Base-by-base conservation (phyloP, 2,888 invertebrate species). In the Drosophila borealis region DNA sequence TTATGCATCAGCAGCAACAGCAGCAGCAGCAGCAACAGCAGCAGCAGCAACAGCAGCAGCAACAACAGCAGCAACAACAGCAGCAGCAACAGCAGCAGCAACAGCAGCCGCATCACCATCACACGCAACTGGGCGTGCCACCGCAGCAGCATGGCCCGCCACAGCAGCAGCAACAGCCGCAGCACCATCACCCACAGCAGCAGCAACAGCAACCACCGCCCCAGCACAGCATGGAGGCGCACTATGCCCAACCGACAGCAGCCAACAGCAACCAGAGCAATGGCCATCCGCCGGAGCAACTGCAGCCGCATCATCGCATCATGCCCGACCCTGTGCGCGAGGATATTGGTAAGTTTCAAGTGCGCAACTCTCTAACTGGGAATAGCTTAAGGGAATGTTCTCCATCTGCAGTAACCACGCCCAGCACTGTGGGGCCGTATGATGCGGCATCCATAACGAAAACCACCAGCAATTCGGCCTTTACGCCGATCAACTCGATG, bases 401-500 rank as follows among this genome's bases (percentile, higher is more conserved):
- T 48, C 21, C 10, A 11, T 19, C 8, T 25, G 21, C 78, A 91
- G 91, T 90, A 14, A 90, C 92, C 19, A 90, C 92, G 41, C 92
- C 92, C 57, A 91, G 91, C 53, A 81, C 91, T 39, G 90, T 92
- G 57, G 91, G 92, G 1, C 91, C 91, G 1, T 94, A 94, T 81
- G 94, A 94, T 90, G 93, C 94, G 11, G 91, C 93, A 9, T 91
- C 90, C 33, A 92, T 93, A 74, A 92, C 93, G 67, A 93, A 93
- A 89, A 91, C 94, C 39, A 94, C 94, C 81, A 96, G 96, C 64
- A 96, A 96, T 88, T 97, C 97, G 45, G 98, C 98, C 78, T 98
- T 98, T 93, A 98, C 98, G 71, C 98, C 98, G 42, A 98, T 98
- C 91, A 98, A 96, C 90, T 96, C 96, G 48, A 92, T 92, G 92